Conservation (phyloP, 1,140 invertebrate species). For the Papilio machaon region DNA sequence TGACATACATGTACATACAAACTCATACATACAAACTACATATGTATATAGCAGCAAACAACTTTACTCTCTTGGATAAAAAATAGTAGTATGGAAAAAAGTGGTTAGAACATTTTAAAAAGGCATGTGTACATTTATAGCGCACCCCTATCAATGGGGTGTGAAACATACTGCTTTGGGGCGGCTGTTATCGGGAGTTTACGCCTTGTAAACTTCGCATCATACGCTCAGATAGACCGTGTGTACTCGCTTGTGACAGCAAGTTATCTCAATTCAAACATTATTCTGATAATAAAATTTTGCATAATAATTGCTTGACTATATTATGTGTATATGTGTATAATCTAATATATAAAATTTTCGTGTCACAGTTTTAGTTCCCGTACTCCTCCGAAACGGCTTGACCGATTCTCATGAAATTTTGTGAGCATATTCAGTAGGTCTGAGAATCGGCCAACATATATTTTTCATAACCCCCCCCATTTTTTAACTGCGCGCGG, state of each 20-base stretch:
- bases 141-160: conserved; percentile 34
- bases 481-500: too few relatives aligned
- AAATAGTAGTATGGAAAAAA: background rate
- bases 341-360: too few relatives aligned
- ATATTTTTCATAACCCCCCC: too few relatives aligned
- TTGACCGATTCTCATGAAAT: too few relatives aligned
- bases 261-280: background rate
- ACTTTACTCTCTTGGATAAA: too few relatives aligned
- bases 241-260: background rate
- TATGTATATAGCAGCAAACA: too few relatives aligned
- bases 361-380: too few relatives aligned
- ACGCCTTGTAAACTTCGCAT: conserved; percentile 33
- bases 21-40: too few relatives aligned
- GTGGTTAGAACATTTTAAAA: background rate
- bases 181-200: conserved; percentile 19
- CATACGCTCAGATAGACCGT: conserved; percentile 21
- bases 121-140: background rate
- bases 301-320: background rate
- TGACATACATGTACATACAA: too few relatives aligned
- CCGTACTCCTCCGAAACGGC: too few relatives aligned
- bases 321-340: background rate
- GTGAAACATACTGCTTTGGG: conserved; percentile 30
- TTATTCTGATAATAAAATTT: background rate
- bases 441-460: too few relatives aligned
- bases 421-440: too few relatives aligned